Evolutionary conservation across 2,888 invertebrate genomes (phyloP).

Genomic region (Pseudococcus jackbeardsleyi): DNA sequence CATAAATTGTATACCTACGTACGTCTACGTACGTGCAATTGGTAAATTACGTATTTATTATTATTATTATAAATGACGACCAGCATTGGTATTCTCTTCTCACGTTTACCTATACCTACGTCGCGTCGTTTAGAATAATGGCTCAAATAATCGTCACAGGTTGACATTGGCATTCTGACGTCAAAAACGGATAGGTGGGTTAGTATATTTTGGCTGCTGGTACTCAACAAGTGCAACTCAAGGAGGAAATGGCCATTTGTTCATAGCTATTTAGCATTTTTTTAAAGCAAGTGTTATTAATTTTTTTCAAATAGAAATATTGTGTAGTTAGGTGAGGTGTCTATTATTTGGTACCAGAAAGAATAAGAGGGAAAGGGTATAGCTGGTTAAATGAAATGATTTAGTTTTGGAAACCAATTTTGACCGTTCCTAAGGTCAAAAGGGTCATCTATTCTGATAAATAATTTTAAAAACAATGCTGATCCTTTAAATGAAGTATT

Average conservation of each 20-base stretch:
- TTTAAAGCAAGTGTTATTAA: neutral
- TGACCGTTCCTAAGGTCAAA: too few relatives aligned
- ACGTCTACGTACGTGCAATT: neutral
- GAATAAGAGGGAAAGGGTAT: neutral
- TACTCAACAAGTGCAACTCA: neutral
- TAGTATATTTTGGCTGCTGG: neutral
- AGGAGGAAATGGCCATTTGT: neutral
- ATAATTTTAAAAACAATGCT: too few relatives aligned
- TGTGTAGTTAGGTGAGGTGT: neutral
- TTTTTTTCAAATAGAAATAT: neutral
- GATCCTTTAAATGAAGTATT: too few relatives aligned
- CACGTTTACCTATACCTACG: neutral
- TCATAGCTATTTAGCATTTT: neutral
- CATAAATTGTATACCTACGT: neutral
- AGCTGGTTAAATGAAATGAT: too few relatives aligned
- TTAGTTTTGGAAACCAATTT: too few relatives aligned
- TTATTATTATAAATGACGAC: neutral
- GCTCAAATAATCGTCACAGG: neutral
- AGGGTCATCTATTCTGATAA: too few relatives aligned
- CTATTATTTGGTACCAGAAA: neutral
- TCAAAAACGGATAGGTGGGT: neutral
- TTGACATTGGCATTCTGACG: neutral
- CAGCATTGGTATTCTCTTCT: neutral
- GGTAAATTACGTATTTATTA: conserved; percentile 1
- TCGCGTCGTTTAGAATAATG: neutral